Percentiles rank a stretch among this genome's conserved stretches.
These are phyloP conservation scores for Melanostigma gelatinosum DNA, from an alignment of 2,113 vertebrate genomes.

Conservation along the genomic window DNA sequence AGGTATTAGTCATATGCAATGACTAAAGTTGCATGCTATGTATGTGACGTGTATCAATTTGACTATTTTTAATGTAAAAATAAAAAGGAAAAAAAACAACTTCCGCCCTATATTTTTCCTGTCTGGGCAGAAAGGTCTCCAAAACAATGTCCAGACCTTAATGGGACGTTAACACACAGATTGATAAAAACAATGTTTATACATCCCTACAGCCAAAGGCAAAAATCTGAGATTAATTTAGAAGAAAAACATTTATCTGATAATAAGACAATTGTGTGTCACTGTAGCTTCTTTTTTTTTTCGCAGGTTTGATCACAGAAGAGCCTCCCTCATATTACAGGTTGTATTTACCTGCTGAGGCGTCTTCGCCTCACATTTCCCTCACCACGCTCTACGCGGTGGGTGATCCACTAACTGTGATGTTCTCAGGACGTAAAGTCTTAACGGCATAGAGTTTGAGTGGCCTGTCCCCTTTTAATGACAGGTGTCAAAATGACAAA, in stretches of 20 bases:
- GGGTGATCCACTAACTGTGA: not conserved
- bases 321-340: not conserved
- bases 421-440: not conserved
- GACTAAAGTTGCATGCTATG: not conserved
- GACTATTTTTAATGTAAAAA: not conserved
- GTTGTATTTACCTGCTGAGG: not conserved
- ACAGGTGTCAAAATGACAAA: not conserved
- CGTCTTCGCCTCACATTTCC: not conserved
- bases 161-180: not conserved
- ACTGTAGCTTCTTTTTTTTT: not conserved
- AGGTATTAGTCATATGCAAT: not conserved
- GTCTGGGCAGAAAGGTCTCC: not conserved
- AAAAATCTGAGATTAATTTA: not conserved
- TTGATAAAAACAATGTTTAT: not conserved
- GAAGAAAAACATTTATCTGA: not conserved
- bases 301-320: constrained; percentile 1
- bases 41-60: not conserved
- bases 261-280: not conserved
- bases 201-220: not conserved
- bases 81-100: not conserved
- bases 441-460: not conserved
- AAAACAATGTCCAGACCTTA: not conserved
- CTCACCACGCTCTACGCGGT: not conserved
- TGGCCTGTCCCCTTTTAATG: not conserved
- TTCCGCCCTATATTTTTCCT: not conserved